These are phyloP conservation scores for Notodonta ziczac DNA, from an alignment of 2,888 invertebrate genomes.

Conservation along the genomic window DNA sequence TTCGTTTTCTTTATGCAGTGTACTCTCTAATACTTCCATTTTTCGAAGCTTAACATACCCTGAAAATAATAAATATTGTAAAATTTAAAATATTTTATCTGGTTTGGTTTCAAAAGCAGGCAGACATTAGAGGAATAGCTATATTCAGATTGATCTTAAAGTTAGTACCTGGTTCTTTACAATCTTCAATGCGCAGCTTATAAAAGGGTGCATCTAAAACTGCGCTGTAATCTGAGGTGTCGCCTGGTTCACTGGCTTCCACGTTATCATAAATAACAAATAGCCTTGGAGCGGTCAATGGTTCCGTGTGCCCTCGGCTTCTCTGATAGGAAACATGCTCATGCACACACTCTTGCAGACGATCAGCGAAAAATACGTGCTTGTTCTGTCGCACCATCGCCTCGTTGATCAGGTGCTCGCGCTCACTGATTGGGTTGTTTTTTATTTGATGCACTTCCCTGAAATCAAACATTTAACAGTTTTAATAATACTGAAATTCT, in stretches of 20 bases:
- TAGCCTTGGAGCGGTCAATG: slow-evolving; percentile 86
- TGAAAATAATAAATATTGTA: slow-evolving; percentile 51
- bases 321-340: slow-evolving; percentile 84
- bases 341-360: slow-evolving; percentile 87
- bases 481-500: neutral
- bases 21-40: slow-evolving; percentile 78
- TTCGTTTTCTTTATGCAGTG: slow-evolving; percentile 60
- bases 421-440: slow-evolving; percentile 74
- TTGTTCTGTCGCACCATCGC: slow-evolving; percentile 85
- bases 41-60: slow-evolving; percentile 85
- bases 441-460: slow-evolving; percentile 84
- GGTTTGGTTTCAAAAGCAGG: neutral
- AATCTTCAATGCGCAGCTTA: slow-evolving; percentile 85
- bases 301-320: slow-evolving; percentile 68
- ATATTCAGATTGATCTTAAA: neutral
- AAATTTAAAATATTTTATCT: too few relatives aligned
- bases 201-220: slow-evolving; percentile 86
- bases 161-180: slow-evolving; percentile 62
- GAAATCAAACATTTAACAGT: slow-evolving; percentile 45
- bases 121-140: neutral
- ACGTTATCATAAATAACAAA: slow-evolving; percentile 90
- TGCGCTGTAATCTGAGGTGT: slow-evolving; percentile 84
- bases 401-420: slow-evolving; percentile 79
- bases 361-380: slow-evolving; percentile 87
- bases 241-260: slow-evolving; percentile 87